Conservation (phyloP, 2,888 invertebrate species). For the Pyralis farinalis region DNA sequence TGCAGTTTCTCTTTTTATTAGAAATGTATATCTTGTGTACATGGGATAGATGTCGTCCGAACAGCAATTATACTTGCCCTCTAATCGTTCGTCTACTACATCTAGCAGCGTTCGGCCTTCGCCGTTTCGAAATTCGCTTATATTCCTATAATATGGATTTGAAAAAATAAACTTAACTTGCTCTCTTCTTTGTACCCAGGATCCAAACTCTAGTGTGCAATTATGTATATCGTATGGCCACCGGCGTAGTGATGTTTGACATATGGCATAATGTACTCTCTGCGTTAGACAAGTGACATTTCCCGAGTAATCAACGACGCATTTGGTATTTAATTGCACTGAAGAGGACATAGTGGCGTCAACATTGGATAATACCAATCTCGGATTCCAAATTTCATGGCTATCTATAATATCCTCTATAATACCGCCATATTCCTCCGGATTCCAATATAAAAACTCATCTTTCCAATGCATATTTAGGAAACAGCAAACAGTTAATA, state of each 20-base stretch:
- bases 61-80: conserved; percentile 74
- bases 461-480: conserved; percentile 81
- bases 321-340: conserved; percentile 66
- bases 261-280: conserved; percentile 77
- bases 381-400: conserved; percentile 88
- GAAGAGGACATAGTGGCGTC: conserved; percentile 51
- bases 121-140: conserved; percentile 72
- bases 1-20: conserved; percentile 79
- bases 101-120: conserved; percentile 81
- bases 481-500: conserved; percentile 78
- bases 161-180: conserved; percentile 78
- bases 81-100: conserved; percentile 56
- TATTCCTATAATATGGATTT: conserved; percentile 44
- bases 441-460: conserved; percentile 86
- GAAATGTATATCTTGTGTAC: conserved; percentile 77
- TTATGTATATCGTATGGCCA: conserved; percentile 86
- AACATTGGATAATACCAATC: conserved; percentile 87
- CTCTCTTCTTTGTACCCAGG: conserved; percentile 85
- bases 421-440: conserved; percentile 83
- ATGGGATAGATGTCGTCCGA: conserved; percentile 83
- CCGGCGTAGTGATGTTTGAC: conserved; percentile 76
- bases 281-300: conserved; percentile 83
- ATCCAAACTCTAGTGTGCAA: conserved; percentile 83
- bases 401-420: conserved; percentile 84
- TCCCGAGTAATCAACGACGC: conserved; percentile 76